Percentiles rank a stretch among this genome's conserved stretches.
Evolutionary conservation across 1,140 invertebrate genomes (phyloP).

Genomic region (Drosophila hydei): DNA sequence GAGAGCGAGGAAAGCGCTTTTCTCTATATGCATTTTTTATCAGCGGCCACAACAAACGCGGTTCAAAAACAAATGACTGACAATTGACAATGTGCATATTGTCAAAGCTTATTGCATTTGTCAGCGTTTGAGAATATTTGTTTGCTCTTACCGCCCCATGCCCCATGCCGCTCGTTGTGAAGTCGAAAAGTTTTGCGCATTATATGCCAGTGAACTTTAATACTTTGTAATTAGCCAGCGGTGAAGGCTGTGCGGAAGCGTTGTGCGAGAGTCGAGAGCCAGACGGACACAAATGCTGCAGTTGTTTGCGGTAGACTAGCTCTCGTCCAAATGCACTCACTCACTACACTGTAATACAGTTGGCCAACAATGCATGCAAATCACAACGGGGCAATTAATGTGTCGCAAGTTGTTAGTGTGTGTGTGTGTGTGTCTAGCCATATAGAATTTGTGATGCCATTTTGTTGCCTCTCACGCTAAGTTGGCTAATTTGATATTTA

Average conservation of each 20-base stretch:
- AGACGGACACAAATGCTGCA: constrained; percentile 31
- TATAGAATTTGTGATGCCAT: constrained; percentile 32
- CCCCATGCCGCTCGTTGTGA: background rate
- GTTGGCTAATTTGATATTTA: constrained; percentile 73
- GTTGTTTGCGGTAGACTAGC: constrained; percentile 31
- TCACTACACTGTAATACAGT: constrained; percentile 2
- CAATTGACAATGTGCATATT: constrained; percentile 59
- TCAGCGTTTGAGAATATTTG: constrained; percentile 14
- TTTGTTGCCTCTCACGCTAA: constrained; percentile 3
- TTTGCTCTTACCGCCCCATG: background rate
- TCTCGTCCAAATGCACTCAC: constrained; percentile 13
- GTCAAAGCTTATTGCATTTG: constrained; percentile 78
- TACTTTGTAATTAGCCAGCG: constrained; percentile 31
- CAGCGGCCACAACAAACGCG: constrained; percentile 31
- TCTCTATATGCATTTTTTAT: constrained; percentile 64
- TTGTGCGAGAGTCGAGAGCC: background rate
- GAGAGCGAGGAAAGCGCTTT: background rate
- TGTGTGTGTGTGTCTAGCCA: constrained; percentile 56
- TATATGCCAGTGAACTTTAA: constrained; percentile 10
- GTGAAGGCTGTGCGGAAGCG: too few species aligned
- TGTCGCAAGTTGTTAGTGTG: constrained; percentile 48
- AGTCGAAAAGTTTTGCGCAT: constrained; percentile 21
- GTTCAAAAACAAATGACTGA: constrained; percentile 44
- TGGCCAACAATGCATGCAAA: constrained; percentile 51
- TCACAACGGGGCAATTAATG: constrained; percentile 71